phyloP scores from a whole-genome alignment of 1,140 invertebrate species.

The Hyles vespertilio region DNA sequence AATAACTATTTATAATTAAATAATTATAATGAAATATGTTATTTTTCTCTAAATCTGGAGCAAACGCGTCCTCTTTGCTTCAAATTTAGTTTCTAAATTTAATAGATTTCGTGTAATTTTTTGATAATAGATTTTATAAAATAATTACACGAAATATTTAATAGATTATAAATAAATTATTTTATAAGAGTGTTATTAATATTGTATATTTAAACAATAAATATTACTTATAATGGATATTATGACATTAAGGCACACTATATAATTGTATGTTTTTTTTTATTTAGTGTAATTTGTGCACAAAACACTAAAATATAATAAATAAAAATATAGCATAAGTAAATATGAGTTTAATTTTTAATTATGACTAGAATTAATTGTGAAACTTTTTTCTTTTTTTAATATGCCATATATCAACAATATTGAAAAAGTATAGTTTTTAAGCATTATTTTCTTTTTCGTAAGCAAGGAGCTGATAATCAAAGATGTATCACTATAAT shows the following conservation, averaged over 20 bases:
- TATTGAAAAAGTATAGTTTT: too few relatives aligned
- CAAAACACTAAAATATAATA: slow-evolving; percentile 26
- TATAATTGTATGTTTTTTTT: not conserved
- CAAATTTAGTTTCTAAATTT: slow-evolving; percentile 32
- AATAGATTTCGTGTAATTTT: not conserved
- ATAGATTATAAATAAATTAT: slow-evolving; percentile 4
- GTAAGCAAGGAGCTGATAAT: too few relatives aligned
- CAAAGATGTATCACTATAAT: too few relatives aligned
- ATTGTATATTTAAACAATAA: too few relatives aligned
- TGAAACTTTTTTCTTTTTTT: too few relatives aligned
- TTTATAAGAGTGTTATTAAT: too few relatives aligned
- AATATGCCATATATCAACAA: too few relatives aligned
- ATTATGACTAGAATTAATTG: not conserved
- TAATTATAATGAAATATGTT: slow-evolving; percentile 24
- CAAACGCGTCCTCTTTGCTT: slow-evolving; percentile 70
- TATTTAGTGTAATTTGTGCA: slow-evolving; percentile 38
- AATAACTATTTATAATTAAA: slow-evolving; percentile 1
- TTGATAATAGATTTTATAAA: slow-evolving; percentile 1
- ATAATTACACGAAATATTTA: slow-evolving; percentile 7
- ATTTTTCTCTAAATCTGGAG: slow-evolving; percentile 39
- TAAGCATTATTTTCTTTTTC: too few relatives aligned
- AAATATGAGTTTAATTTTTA: not conserved
- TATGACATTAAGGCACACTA: not conserved
- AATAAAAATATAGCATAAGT: not conserved
- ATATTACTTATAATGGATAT: not conserved